phyloP scores from a whole-genome alignment of 2,797 vertebrate genomes.

The Gobio occitaniae region DNA sequence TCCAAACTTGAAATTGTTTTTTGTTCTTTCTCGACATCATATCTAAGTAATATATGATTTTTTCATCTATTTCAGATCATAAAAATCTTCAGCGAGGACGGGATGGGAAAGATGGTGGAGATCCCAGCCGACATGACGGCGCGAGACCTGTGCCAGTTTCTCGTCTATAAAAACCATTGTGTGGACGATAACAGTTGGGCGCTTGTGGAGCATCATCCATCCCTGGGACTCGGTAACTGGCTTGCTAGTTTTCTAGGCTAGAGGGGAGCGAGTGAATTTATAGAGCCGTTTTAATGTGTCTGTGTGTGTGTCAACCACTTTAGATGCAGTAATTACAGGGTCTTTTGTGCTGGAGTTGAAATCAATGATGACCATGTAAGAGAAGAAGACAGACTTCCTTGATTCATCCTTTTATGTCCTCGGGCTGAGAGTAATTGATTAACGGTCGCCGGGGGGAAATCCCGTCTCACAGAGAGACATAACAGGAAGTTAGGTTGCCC shows the following conservation, averaged over 20 bases:
- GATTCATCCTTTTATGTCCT: slow-evolving; percentile 50
- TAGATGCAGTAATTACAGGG: slow-evolving; percentile 31
- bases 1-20: not conserved
- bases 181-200: slow-evolving; percentile 97
- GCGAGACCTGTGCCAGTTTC: slow-evolving; percentile 95
- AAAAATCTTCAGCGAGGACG: slow-evolving; percentile 96
- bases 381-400: slow-evolving; percentile 24
- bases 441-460: slow-evolving; percentile 62
- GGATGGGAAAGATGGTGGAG: slow-evolving; percentile 95
- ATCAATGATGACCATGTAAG: slow-evolving; percentile 31
- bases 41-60: not conserved
- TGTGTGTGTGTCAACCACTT: slow-evolving; percentile 32
- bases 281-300: slow-evolving; percentile 33
- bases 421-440: slow-evolving; percentile 53
- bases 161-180: slow-evolving; percentile 97
- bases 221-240: slow-evolving; percentile 91
- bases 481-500: slow-evolving; percentile 35
- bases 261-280: slow-evolving; percentile 30
- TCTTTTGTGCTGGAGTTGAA: slow-evolving; percentile 39
- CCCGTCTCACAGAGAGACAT: slow-evolving; percentile 40
- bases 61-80: slow-evolving; percentile 81
- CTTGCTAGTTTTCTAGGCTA: slow-evolving; percentile 30
- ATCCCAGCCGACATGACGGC: slow-evolving; percentile 94
- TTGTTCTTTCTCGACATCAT: not conserved
- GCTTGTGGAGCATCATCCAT: slow-evolving; percentile 94